Percentiles rank a stretch among this genome's conserved stretches.
These are phyloP conservation scores for Chiloscyllium punctatum DNA, from an alignment of 2,797 vertebrate species.

Conservation along the genomic window DNA sequence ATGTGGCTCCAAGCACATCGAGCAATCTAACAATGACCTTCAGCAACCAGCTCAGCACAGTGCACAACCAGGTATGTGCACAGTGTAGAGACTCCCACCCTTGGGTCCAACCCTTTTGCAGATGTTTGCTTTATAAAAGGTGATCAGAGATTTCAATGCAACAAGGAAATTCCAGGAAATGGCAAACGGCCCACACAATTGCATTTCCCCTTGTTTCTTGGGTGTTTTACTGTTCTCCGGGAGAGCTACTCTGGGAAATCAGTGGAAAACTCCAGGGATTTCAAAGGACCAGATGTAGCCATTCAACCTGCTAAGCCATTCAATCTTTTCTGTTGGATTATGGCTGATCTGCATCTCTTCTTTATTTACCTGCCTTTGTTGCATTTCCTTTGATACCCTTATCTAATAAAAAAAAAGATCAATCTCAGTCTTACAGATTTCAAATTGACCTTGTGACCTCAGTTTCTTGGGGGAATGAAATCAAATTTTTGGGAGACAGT, in stretches of 20 bases:
- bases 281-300: not conserved
- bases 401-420: not conserved
- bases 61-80: constrained; percentile 79
- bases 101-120: not conserved
- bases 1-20: constrained; percentile 94
- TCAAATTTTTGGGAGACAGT: not conserved
- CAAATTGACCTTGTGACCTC: not conserved
- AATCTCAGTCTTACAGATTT: not conserved
- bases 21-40: constrained; percentile 99
- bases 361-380: not conserved
- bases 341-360: not conserved
- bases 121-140: not conserved
- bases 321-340: not conserved
- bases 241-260: not conserved
- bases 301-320: not conserved
- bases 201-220: not conserved
- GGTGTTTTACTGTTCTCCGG: not conserved
- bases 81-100: not conserved
- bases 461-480: not conserved
- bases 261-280: not conserved
- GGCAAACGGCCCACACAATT: not conserved
- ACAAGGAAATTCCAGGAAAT: not conserved
- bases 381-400: not conserved
- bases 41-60: constrained; percentile 98
- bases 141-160: not conserved